A percentile compares a stretch with the other conserved stretches of the same genome.
phyloP scores from a whole-genome alignment of 2,888 invertebrate species.

The Mechanitis messenoides region DNA sequence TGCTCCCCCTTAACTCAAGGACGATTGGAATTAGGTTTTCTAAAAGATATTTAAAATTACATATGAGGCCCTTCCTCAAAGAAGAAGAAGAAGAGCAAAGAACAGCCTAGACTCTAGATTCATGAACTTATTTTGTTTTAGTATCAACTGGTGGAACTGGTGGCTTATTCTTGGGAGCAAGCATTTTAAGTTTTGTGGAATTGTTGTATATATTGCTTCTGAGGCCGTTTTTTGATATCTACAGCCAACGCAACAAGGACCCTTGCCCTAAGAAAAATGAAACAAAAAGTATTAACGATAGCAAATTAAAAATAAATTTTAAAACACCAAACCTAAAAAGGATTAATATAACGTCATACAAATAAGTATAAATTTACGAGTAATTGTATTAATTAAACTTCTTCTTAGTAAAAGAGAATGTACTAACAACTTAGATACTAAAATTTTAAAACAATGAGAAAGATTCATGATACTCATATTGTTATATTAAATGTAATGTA shows the following conservation, averaged over 20 bases:
- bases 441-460: too few relatives aligned
- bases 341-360: neutral
- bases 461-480: too few relatives aligned
- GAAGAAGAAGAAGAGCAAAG: too few relatives aligned
- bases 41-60: too few relatives aligned
- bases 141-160: slow-evolving; percentile 82
- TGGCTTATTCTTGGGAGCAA: slow-evolving; percentile 80
- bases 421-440: too few relatives aligned
- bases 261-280: slow-evolving; percentile 63
- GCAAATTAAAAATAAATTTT: slow-evolving; percentile 39
- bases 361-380: too few relatives aligned
- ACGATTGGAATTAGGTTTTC: too few relatives aligned
- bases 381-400: too few relatives aligned
- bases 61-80: too few relatives aligned
- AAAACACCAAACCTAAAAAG: neutral
- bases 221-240: slow-evolving; percentile 66
- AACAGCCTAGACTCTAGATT: too few relatives aligned
- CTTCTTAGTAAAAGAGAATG: too few relatives aligned
- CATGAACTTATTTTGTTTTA: slow-evolving; percentile 36
- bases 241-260: slow-evolving; percentile 61
- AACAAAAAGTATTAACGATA: slow-evolving; percentile 50
- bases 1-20: neutral
- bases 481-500: too few relatives aligned
- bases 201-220: slow-evolving; percentile 76
- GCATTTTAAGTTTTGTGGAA: slow-evolving; percentile 81